Base-by-base conservation (phyloP, 1,140 invertebrate species). In the Pygmarrhopalites habei region DNA sequence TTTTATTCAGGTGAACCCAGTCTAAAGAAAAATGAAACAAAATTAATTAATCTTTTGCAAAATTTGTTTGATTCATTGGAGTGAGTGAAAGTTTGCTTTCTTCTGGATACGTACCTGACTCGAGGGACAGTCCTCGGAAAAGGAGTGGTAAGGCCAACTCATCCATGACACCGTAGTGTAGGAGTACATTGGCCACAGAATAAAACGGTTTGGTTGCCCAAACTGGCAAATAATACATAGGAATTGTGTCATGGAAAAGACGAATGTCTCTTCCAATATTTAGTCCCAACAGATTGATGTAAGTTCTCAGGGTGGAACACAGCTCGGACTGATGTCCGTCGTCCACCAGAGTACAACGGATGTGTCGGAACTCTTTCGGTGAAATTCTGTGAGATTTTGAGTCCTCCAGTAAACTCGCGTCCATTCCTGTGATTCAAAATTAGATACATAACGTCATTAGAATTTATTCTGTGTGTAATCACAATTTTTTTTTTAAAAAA, bases 121-220 rank as follows among this genome's bases (percentile, higher is more conserved):
- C 64, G 3, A 46, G 25, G 3, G 65, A 62, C 17, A 73, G 62
- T 19, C 73, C 73, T 21, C 68, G 62, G 30, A 73, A 70, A 12
- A 73, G 53, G 12, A 73, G 51, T 1, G 73, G 72, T 43, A 73
- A 56, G 14, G 72, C 73, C 4, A 73, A 47, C 52, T 73, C 71
- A 32, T 73, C 72, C 60, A 72, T 71, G 12, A 73, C 71, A 23
- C 69, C 72, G 41, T 72, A 66, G 51, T 73, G 73, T n/a, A 73
- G 62, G 17, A 73, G 60, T 2, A 73, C 59, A 60, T 73, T 73
- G 61, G 71, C 72, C 41, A 73, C 59, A 23, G 73, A 68, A 58
- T 73, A 73, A 55, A 73, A 73, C 14, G 68, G 41, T 41, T 68
- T 69, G 5, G 65, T 62, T 1, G 63, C 35, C 26, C 55, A 62